These are phyloP conservation scores for Pagetopsis macropterus DNA, from an alignment of 2,797 vertebrate species.

Conservation along the genomic window DNA sequence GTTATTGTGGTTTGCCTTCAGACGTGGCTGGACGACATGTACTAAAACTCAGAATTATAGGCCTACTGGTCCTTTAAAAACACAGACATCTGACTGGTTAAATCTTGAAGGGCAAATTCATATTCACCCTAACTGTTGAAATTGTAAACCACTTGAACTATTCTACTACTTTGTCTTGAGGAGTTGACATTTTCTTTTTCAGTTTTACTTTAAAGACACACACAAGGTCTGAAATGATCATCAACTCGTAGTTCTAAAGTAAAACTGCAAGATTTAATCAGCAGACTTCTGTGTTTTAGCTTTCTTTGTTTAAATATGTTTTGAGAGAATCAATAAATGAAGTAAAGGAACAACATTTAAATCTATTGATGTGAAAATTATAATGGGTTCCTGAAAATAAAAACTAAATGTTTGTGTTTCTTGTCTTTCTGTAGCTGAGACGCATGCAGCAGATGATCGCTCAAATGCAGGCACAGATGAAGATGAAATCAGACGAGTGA, in stretches of 20 bases:
- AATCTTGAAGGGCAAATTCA: neutral
- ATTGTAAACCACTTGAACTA: neutral
- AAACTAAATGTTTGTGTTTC: neutral
- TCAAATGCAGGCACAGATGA: conserved; percentile 92
- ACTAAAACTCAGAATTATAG: neutral
- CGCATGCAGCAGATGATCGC: conserved; percentile 94
- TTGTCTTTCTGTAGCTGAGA: conserved; percentile 78
- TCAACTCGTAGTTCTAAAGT: neutral
- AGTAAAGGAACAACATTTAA: neutral
- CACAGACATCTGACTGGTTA: neutral
- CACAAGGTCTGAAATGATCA: neutral
- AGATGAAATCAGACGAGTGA: conserved; percentile 89
- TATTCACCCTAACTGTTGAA: neutral
- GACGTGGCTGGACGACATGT: neutral
- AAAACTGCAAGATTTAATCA: neutral
- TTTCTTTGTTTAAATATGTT: neutral
- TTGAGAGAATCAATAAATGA: neutral
- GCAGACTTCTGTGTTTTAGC: neutral
- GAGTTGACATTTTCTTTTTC: neutral
- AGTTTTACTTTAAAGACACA: neutral
- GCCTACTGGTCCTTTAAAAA: neutral
- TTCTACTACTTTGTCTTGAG: neutral
- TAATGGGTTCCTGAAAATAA: neutral
- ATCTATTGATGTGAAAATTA: neutral
- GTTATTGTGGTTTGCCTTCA: neutral